Base-by-base conservation (phyloP, 2,113 vertebrate species). In the Muntiacus reevesi region DNA sequence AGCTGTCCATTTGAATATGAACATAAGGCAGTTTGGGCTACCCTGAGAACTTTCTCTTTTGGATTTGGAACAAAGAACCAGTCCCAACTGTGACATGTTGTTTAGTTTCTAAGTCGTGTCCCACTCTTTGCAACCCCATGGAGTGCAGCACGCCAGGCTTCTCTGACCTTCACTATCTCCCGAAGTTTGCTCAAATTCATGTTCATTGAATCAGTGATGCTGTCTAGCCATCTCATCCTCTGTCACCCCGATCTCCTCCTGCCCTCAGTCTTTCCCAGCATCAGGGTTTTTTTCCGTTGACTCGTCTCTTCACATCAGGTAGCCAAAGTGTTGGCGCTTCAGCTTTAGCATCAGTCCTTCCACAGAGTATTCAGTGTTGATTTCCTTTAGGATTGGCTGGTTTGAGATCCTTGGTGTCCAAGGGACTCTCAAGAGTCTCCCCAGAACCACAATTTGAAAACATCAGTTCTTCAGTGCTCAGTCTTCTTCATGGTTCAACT, bases 31-130 rank as follows among this genome's bases (percentile, higher is more conserved):
- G 27, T 87, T 82, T 89, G 71, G 36, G 60, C 45, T 67, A 30
- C 30, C 54, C 8, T 36, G 45, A 91, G n/a, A 67, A 10, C 71
- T 96, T 92, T 92, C 60, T 90, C 0, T 76, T 96, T 92, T 83
- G 10, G 30, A 64, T 25, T 83, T 94, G 54, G 93, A 93, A 45
- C 62, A 82, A n/a, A 30, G 2, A 85, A 57, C 67, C 82, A 87
- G 33, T 83, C 15, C n/a, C 19, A 3, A 11, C 19, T 86, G 14
- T 71, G n/a, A 71, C 17, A 6, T 23, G n/a, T 67, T 36, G n/a
- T n/a, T 71, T n/a, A n/a, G 62, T 67, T 1, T 4, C 62, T 19
- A 2, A 67, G 64, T 19, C 0, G 0, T n/a, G 33, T 67, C 64
- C 1, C 0, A 33, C 33, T 67, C 8, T 36, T 36, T 67, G 64